Conservation (phyloP, 2,797 vertebrate genomes). For the Trachurus trachurus region DNA sequence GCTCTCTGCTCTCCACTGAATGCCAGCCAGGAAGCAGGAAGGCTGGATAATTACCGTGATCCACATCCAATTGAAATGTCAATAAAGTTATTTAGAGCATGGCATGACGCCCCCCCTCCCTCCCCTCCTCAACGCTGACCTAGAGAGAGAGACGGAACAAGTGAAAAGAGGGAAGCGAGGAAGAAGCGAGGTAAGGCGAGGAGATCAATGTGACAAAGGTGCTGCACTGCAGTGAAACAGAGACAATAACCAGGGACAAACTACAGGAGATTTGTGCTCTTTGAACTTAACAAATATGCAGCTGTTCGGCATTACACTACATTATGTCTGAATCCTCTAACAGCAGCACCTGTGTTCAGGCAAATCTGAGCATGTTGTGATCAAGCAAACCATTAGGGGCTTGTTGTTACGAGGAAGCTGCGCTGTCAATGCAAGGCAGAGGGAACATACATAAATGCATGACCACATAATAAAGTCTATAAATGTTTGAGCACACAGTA, state of each 20-base stretch:
- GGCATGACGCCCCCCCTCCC: slow-evolving; percentile 45
- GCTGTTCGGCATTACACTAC: slow-evolving; percentile 45
- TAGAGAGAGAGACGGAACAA: slow-evolving; percentile 1
- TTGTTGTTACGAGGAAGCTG: slow-evolving; percentile 28
- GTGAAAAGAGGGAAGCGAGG: slow-evolving; percentile 22
- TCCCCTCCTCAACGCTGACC: neutral
- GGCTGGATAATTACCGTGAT: slow-evolving; percentile 79
- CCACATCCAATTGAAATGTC: slow-evolving; percentile 81
- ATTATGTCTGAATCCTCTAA: slow-evolving; percentile 24
- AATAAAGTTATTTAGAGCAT: slow-evolving; percentile 82
- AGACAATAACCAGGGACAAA: slow-evolving; percentile 26
- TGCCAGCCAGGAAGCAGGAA: slow-evolving; percentile 74
- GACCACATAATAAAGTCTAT: slow-evolving; percentile 68
- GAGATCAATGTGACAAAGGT: slow-evolving; percentile 35
- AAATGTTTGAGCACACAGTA: slow-evolving; percentile 73
- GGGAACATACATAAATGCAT: slow-evolving; percentile 75
- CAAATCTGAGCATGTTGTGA: slow-evolving; percentile 41
- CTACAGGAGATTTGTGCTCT: neutral
- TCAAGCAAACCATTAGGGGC: slow-evolving; percentile 51
- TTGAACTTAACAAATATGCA: slow-evolving; percentile 48
- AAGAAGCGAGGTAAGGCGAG: slow-evolving; percentile 15
- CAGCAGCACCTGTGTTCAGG: slow-evolving; percentile 64
- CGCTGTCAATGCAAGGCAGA: slow-evolving; percentile 2
- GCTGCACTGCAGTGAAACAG: slow-evolving; percentile 24
- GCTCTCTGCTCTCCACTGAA: slow-evolving; percentile 49